A percentile compares a stretch with the other conserved stretches of the same genome.
Conservation (phyloP, 1,140 invertebrate genomes). For the Tribolium madens region DNA sequence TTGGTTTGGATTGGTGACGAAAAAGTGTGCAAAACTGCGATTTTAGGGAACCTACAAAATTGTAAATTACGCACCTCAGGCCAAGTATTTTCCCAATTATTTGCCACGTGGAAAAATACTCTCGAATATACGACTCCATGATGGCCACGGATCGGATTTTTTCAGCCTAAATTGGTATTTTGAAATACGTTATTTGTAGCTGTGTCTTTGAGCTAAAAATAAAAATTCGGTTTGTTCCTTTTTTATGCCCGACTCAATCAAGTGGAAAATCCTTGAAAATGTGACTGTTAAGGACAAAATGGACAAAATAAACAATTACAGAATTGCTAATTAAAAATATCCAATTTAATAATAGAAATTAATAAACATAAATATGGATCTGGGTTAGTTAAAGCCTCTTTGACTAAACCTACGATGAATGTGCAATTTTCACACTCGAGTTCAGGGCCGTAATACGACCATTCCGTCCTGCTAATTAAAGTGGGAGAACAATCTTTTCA, state of each 20-base stretch:
- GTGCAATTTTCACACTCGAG: neutral
- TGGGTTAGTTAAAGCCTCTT: neutral
- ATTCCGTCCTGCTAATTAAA: neutral
- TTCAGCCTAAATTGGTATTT: constrained; percentile 3
- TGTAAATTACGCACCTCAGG: neutral
- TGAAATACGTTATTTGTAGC: neutral
- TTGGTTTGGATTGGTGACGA: neutral
- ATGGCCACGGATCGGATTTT: neutral
- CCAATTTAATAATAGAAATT: no score
- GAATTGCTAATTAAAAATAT: no score
- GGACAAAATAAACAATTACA: no score
- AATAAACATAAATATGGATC: no score
- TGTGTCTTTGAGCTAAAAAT: neutral
- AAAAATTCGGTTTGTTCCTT: neutral
- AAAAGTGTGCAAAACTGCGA: neutral
- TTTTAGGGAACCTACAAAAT: constrained; percentile 1
- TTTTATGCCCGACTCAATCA: neutral
- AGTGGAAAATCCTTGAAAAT: neutral
- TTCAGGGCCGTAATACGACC: neutral
- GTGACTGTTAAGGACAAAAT: neutral
- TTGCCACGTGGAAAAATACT: neutral
- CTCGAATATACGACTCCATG: neutral
- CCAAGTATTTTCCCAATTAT: constrained; percentile 10
- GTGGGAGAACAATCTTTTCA: constrained; percentile 5
- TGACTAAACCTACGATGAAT: neutral